A percentile compares a stretch with the other conserved stretches of the same genome.
Conservation (phyloP, 2,797 vertebrate species). For the Darevskia nairensis region DNA sequence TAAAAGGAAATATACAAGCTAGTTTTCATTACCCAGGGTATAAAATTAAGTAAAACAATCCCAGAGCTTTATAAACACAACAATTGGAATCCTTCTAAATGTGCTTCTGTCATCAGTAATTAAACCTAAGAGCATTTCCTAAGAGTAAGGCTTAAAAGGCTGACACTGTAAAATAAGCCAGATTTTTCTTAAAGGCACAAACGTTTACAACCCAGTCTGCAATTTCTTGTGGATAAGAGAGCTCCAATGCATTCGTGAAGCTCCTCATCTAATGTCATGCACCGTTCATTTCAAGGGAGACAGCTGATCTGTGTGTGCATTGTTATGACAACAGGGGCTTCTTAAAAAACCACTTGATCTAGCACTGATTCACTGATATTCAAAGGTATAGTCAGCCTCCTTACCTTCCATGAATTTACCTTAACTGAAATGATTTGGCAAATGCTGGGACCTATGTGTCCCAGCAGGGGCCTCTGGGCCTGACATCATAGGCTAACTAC, state of each 20-base stretch:
- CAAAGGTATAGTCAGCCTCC: no score
- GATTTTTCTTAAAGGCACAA: not conserved
- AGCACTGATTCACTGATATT: not conserved
- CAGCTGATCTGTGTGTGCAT: not conserved
- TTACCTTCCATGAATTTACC: no score
- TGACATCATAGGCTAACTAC: no score
- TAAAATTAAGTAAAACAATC: not conserved
- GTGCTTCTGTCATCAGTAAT: constrained; percentile 12
- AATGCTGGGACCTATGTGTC: no score
- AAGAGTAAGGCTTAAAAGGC: not conserved
- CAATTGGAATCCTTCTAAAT: constrained; percentile 11
- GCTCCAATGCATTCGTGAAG: not conserved
- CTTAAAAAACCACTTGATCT: not conserved
- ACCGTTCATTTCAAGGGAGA: not conserved
- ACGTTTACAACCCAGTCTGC: not conserved
- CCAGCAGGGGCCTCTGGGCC: no score
- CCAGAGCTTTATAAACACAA: constrained; percentile 16
- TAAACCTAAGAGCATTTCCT: not conserved
- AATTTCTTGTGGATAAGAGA: not conserved
- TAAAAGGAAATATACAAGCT: constrained; percentile 16
- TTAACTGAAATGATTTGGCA: no score
- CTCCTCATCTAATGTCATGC: not conserved
- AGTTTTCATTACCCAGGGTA: constrained; percentile 8
- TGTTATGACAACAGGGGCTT: not conserved
- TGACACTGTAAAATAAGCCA: not conserved